Evolutionary conservation across 2,797 vertebrate genomes (phyloP), one percentile per base, ranked within the genome.

Genomic region (Jordanella pulchra): DNA sequence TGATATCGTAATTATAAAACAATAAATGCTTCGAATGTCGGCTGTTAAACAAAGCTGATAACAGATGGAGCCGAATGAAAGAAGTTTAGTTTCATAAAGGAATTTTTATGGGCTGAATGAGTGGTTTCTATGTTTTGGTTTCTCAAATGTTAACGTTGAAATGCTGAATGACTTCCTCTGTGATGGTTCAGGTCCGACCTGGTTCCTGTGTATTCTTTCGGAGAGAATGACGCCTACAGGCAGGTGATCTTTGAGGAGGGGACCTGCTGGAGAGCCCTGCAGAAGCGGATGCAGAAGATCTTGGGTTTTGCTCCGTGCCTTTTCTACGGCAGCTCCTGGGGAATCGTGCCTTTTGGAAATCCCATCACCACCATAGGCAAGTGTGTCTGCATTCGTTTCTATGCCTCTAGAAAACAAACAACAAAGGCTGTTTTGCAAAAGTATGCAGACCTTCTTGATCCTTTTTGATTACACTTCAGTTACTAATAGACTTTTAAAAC

Each of bases 191-290:
- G 98, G 11, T 95, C 98, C 0, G 97, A 99, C 81, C 91, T 99
- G 84, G 98, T 99, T 80, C 98, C 98, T 0, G 95, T 96, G 35
- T 99, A 97, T 83, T 98, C 98, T 2, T 99, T 99, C 55, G 98
- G 98, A 3, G 98, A 99, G 89, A 99, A 99, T 0, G 97, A 99
- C 30, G 95, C 94, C 6, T 99, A 97, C 89, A 95, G 96, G 87
- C 98, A 99, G 86, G 90, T 99, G 81, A 96, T 99, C 84, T 98
- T 99, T 0, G 90, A 97, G 71, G 97, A 99, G 77, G 96, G 95
- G 0, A 96, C 95, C 51, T 95, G 93, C 95, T 95, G 95, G 84
- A 94, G 94, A 54, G 73, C 79, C 86, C 28, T 96, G 21, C 98
- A 99, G 87, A 97, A 89, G 91, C 96, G 89, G 86, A 89, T 99